Percentiles rank a stretch among this genome's conserved stretches.
Evolutionary conservation across 2,888 invertebrate species (phyloP).

Genomic region (Phortica magna): DNA sequence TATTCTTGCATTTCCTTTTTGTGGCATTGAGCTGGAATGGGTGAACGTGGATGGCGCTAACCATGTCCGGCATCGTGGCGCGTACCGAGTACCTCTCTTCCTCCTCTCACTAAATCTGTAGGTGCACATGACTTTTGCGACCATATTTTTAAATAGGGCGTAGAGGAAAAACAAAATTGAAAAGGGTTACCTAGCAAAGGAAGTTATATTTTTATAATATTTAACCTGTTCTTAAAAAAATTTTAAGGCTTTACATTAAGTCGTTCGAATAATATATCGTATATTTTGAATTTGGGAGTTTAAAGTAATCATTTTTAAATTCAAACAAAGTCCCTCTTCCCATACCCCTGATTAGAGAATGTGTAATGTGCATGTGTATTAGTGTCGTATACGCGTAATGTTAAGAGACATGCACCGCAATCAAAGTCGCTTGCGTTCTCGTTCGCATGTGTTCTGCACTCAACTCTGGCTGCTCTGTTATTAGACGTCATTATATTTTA

Average conservation of each 20-base stretch:
- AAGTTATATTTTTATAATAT: too few species aligned
- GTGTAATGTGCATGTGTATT: conserved; percentile 47
- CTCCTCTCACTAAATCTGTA: conserved; percentile 39
- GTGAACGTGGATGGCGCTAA: conserved; percentile 62
- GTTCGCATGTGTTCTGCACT: conserved; percentile 48
- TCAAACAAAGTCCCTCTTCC: not conserved
- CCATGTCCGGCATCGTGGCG: conserved; percentile 63
- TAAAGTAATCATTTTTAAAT: too few species aligned
- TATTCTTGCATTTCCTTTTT: conserved; percentile 58
- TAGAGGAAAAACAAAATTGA: too few species aligned
- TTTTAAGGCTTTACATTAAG: too few species aligned
- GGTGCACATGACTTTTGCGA: too few species aligned
- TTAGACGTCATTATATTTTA: conserved; percentile 78
- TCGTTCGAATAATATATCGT: too few species aligned
- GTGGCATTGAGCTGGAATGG: not conserved
- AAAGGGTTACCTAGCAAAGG: too few species aligned
- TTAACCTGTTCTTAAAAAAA: too few species aligned
- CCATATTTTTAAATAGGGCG: too few species aligned
- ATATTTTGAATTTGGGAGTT: too few species aligned
- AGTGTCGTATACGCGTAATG: conserved; percentile 52
- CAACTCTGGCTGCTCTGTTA: conserved; percentile 74
- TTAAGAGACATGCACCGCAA: conserved; percentile 59
- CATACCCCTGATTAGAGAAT: conserved; percentile 24
- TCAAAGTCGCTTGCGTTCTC: conserved; percentile 34
- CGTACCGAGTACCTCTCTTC: too few species aligned